Evolutionary conservation across 2,797 vertebrate species (phyloP), one percentile per base, ranked within the genome.

Genomic region (Florisuga fusca): DNA sequence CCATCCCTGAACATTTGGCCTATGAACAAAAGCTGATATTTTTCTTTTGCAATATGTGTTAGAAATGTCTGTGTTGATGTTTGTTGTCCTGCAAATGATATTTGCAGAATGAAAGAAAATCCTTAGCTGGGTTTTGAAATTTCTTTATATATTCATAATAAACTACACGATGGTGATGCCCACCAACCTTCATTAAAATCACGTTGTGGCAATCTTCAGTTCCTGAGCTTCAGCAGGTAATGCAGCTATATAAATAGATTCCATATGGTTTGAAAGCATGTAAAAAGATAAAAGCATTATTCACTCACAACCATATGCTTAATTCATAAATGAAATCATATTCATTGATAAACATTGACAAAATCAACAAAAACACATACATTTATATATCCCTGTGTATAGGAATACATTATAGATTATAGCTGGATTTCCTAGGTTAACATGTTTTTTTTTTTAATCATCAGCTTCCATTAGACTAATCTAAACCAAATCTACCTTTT

Each of bases 161-260:
- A n/a, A 1, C 18, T 59, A 4, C 8, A 48, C 67, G 23, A 71
- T 58, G 29, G 5, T 3, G 3, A 64, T 43, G 7, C 4, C 26
- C 3, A 5, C 15, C 13, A 4, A 0, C 0, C 2, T 25, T 59
- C 21, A 12, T 66, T 62, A 66, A 76, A 84, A 75, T 34, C 2
- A 16, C 4, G 18, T 43, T 83, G 7, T 23, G 12, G 4, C 26
- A 64, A 29, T 26, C 17, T 72, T 25, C 72, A 51, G 2, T 53
- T 45, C 36, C 63, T 34, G 10, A 66, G 6, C 17, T 64, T 33
- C n/a, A 55, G 63, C 12, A 82, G 9, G 3, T 6, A 76, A 36
- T 13, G 15, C 5, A 79, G 7, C 6, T 33, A 21, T n/a, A 26
- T 9, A 67, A 74, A 63, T 46, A 46, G 7, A 38, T 63, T 43